Percentiles rank a stretch among this genome's conserved stretches.
phyloP scores from a whole-genome alignment of 1,140 invertebrate genomes.

The Drosophila triauraria region DNA sequence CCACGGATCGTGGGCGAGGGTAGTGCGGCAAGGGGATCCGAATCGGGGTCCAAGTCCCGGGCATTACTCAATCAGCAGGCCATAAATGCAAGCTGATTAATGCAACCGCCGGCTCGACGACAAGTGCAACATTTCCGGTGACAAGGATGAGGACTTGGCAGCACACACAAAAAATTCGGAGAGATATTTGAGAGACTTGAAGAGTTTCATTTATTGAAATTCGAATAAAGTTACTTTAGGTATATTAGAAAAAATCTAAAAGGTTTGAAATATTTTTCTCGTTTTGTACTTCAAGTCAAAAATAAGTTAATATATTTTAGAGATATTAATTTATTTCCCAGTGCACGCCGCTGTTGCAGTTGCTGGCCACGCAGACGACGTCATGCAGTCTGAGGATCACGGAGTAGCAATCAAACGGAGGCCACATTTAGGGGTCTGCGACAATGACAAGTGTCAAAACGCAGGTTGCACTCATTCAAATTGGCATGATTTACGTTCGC shows the following conservation, averaged over 20 bases:
- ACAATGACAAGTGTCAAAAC: conserved; percentile 78
- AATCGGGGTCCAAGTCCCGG: neutral
- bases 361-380: conserved; percentile 30
- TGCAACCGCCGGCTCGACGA: conserved; percentile 49
- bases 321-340: neutral
- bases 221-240: no score
- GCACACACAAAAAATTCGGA: neutral
- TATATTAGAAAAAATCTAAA: no score
- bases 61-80: conserved; percentile 75
- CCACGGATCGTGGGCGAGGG: conserved; percentile 4
- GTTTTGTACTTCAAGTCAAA: no score
- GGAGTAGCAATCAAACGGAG: conserved; percentile 21
- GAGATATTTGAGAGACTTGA: no score
- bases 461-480: conserved; percentile 78
- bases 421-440: conserved; percentile 33
- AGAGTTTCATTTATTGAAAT: no score
- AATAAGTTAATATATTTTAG: no score
- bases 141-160: conserved; percentile 26
- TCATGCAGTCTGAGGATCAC: conserved; percentile 66
- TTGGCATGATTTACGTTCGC: conserved; percentile 79
- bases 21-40: neutral
- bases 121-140: conserved; percentile 74
- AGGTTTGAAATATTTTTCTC: no score
- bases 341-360: conserved; percentile 5
- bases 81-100: conserved; percentile 70